Base-by-base conservation (phyloP, 2,113 vertebrate species). In the Puffinus mauretanicus region DNA sequence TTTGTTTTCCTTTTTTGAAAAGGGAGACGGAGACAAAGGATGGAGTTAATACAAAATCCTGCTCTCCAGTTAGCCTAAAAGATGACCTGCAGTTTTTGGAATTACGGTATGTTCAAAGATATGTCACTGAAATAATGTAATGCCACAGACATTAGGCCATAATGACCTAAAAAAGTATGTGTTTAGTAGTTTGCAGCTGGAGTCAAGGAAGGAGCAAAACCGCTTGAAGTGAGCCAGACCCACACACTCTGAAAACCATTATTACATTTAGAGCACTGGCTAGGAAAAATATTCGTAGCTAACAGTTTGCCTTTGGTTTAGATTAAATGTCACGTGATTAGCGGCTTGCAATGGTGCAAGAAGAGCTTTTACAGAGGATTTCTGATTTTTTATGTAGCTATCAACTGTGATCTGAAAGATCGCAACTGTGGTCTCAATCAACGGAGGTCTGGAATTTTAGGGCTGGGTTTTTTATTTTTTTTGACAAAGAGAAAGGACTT, bases 101-200 rank as follows among this genome's bases (percentile, higher is more conserved):
- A 97, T 97, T 97, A 97, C 96, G 77, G 97, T 96, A 87, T 96
- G 98, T 98, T 98, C 97, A 98, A 98, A 98, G 98, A 98, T 98
- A 97, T 98, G 98, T 98, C 97, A 98, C 94, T 82, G 80, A 86
- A 97, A 98, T 98, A 98, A 98, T 98, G 97, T 96, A 98, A 97
- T 97, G 97, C 98, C 96, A 97, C 94, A 98, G 97, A 97, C 94
- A 94, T 97, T 98, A 69, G 98, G 98, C 98, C 98, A 98, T 96
- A 97, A 97, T 98, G 98, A 98, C 98, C 98, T 98, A 95, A 97
- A 96, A 86, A 98, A 98, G 94, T 98, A 98, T 98, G 98, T 98
- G 98, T 98, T 98, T 98, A 97, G 97, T 86, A 98, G 97, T 98
- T 98, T 98, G 97, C 98, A 98, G 98, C 98, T 98, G 98, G 97